Evolutionary conservation across 2,888 invertebrate species (phyloP), one percentile per base, ranked within the genome.

Genomic region (Melanostoma mellinum): DNA sequence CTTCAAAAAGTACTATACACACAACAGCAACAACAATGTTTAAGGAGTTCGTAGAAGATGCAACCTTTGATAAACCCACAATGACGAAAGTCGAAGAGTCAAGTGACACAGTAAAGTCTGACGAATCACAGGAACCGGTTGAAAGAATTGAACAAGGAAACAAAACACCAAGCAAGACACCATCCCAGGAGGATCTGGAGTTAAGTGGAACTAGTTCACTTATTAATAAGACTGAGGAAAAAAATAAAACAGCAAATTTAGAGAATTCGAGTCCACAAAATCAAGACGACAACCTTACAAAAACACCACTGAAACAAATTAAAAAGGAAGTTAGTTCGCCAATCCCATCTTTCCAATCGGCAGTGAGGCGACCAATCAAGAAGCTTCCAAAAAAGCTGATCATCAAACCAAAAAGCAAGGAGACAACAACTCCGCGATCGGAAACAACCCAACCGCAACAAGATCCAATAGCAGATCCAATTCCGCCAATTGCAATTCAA

Each of bases 341-440:
- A 38, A 35, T 6, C 30, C 9, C 6, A 35, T 36, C 60, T 6
- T 67, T 56, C 44, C 50, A 60, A 0, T 67, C 69, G 10, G 42
- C 56, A 40, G 30, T 73, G 32, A 82, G 79, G 52, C 87, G 88
- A 8, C 87, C 86, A 38, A 55, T 85, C 6, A 88, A 88, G 74
- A 88, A 87, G 48, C 87, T 87, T 44, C 88, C 90, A 6, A 89
- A 91, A 86, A 89, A 89, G 86, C 87, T 91, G 71, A 88, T 91
- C 80, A 91, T 91, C 65, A 91, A 91, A 86, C 89, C 90, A 86
- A 91, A 90, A 88, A 87, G 86, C 75, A 75, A 76, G 36, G 71
- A 60, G 6, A 2, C 73, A 10, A 50, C 38, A 58, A 42, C 67
- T 8, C 8, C 67, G 6, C 42, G 50, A 52, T 6, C 10, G 9